Base-by-base conservation (phyloP, 2,113 vertebrate genomes). In the Phainopepla nitens region DNA sequence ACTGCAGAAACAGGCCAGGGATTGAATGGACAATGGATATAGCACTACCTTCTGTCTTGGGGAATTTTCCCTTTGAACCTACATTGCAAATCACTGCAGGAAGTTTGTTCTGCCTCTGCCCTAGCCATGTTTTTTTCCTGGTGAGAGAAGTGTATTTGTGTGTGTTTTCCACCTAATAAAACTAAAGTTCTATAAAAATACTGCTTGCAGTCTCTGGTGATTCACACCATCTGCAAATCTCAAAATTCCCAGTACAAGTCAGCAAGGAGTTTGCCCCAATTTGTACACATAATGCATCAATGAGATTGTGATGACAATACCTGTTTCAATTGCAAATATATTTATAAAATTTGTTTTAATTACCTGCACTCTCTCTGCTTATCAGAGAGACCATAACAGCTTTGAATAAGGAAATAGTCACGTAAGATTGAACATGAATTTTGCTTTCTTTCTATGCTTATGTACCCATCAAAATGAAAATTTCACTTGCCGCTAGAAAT, bases 151-250 rank as follows among this genome's bases (percentile, higher is more conserved):
- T 15, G 27, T 58, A 42, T 15, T 85, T 73, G 64, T 66, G 62
- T 73, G 33, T 86, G 71, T 82, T 88, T 90, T 14, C 54, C 62
- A 82, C 60, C 58, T 88, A 82, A 92, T 80, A 73, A 62, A 90
- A 77, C 22, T 19, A 22, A 65, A 94, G 47, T 36, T 82, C 88
- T 91, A 87, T 69, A 82, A 93, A 95, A 94, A 81, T 39, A 68
- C 35, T 41, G 35, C 21, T 69, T 50, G 25, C 23, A 49, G 72
- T 87, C 73, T 75, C 66, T 79, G 28, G 45, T 85, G 78, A 91
- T 76, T 91, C 87, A 92, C n/a, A 79, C 71, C 65, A 92, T 71
- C 78, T 87, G 62, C 47, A 94, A 87, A 61, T 36, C 81, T 83
- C 58, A 11, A 66, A 85, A 66, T 42, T 81, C 13, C 20, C 75